Evolutionary conservation across 2,888 invertebrate species (phyloP), one percentile per base, ranked within the genome.

Genomic region (Oxyteleia sp.): DNA sequence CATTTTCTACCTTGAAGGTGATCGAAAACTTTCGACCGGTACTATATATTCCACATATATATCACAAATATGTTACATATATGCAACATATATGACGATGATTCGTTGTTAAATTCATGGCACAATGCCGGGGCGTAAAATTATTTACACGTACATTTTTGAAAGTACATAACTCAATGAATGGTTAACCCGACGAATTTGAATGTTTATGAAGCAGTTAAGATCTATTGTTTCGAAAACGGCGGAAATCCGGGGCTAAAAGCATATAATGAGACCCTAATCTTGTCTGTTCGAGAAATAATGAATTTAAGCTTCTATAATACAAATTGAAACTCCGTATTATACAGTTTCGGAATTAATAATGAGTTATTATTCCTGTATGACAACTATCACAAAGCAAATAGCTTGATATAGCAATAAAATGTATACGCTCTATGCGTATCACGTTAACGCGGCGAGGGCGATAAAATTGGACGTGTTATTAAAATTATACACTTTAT

Each of bases 231-330:
- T 84, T 84, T 79, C 75, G 63, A 47, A 79, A 84, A 74, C 82
- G 74, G 55, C 84, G 84, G 84, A 84, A 84, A 84, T 84, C 84
- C 84, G 84, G 84, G 69, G 84, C 82, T 82, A 82, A 82, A 84
- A 79, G 82, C 84, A 68, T 57, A 84, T 84, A 82, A 84, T 84
- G 79, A 71, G 82, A 82, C 69, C 84, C 79, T 84, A 84, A 84
- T 84, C 84, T 84, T 79, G 84, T 84, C 84, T 72, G 81, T 63
- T 59, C 53, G 68, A 64, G 78, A 82, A 84, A 84, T 84, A 84
- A 84, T 84, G 81, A 84, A 79, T 84, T 74, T 78, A 38, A 75
- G 74, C 78, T 84, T 69, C 74, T 79, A 57, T 74, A 81, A 71
- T 76, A 38, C 71, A 76, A 80, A 84, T 84, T 84, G 80, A 81